Percentiles rank a stretch among this genome's conserved stretches.
Conservation (phyloP, 2,113 vertebrate genomes). For the Burhinus oedicnemus region DNA sequence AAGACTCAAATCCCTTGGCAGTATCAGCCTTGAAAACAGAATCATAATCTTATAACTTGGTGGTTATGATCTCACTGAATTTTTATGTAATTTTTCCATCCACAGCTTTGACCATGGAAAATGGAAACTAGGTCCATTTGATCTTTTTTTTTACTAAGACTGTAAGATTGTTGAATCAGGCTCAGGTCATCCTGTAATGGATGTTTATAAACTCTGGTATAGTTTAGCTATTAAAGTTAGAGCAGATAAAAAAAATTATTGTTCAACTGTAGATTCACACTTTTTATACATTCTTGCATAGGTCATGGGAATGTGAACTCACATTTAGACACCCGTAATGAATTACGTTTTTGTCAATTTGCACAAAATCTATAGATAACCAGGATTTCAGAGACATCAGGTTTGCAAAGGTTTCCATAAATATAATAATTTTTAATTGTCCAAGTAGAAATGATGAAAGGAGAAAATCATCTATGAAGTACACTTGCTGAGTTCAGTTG, state of each 20-base stretch:
- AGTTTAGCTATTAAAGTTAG: background rate
- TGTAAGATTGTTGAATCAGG: background rate
- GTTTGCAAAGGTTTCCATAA: background rate
- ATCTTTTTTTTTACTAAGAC: background rate
- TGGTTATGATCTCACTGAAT: background rate
- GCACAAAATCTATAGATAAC: background rate
- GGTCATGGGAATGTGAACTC: background rate
- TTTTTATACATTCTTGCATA: background rate
- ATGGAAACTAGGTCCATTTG: background rate
- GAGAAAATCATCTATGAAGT: background rate
- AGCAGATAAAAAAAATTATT: background rate
- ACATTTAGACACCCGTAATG: background rate
- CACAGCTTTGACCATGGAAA: background rate
- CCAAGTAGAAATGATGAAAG: background rate
- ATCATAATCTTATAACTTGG: background rate
- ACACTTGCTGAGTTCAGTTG: background rate
- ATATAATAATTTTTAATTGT: background rate
- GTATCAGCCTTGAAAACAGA: background rate
- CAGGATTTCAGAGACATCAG: background rate
- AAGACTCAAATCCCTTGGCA: background rate
- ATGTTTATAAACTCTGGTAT: background rate
- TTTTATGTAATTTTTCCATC: background rate
- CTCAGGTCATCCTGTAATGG: background rate
- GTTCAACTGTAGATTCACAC: background rate
- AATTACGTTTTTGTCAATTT: background rate